Conservation (phyloP, 2,797 vertebrate species). For the Spea hammondii region DNA sequence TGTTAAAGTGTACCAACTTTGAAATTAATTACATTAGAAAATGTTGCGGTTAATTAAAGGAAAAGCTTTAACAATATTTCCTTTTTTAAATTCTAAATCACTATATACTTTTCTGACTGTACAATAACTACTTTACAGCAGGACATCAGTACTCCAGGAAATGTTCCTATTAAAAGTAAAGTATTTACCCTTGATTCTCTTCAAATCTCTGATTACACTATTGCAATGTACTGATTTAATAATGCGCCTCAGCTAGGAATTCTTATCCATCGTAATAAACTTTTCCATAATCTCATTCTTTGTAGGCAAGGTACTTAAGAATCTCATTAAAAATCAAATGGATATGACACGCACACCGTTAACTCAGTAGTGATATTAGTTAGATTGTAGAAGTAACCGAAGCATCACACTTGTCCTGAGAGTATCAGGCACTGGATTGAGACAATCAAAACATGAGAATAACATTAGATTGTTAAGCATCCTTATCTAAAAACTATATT, state of each 20-base stretch:
- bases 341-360: background rate
- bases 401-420: slow-evolving; percentile 13
- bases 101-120: background rate
- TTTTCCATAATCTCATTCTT: slow-evolving; percentile 16
- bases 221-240: slow-evolving; percentile 34
- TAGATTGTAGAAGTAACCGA: background rate
- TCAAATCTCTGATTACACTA: slow-evolving; percentile 26
- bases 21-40: background rate
- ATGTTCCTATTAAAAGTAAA: slow-evolving; percentile 10
- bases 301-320: slow-evolving; percentile 14
- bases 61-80: background rate
- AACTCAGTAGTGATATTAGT: background rate
- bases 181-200: slow-evolving; percentile 28
- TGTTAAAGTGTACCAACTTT: too few relatives aligned
- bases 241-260: slow-evolving; percentile 21
- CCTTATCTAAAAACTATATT: slow-evolving; percentile 11
- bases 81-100: slow-evolving; percentile 9
- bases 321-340: slow-evolving; percentile 35
- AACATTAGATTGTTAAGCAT: background rate
- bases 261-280: slow-evolving; percentile 32
- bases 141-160: slow-evolving; percentile 13
- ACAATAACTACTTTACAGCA: slow-evolving; percentile 3
- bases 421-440: background rate
- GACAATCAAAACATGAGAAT: slow-evolving; percentile 29
- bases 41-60: too few relatives aligned